Evolutionary conservation across 2,888 invertebrate genomes (phyloP).

Genomic region (Dynastes hyllus): DNA sequence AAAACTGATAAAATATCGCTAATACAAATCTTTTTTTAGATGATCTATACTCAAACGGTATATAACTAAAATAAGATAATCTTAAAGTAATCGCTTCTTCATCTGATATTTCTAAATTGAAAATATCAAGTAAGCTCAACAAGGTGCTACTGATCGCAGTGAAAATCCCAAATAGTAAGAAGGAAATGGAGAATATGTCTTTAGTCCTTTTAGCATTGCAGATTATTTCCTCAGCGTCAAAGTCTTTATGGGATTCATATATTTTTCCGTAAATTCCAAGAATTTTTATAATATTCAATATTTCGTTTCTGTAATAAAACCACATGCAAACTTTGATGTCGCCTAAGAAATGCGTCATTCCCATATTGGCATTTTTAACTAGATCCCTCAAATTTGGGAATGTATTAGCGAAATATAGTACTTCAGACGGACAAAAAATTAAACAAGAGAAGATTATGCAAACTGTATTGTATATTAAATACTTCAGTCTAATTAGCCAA

Average conservation of each 20-base stretch:
- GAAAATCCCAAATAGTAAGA: slow-evolving; percentile 52
- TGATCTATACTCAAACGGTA: slow-evolving; percentile 56
- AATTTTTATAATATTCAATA: slow-evolving; percentile 54
- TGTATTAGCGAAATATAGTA: slow-evolving; percentile 51
- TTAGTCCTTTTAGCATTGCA: slow-evolving; percentile 55
- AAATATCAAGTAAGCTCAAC: slow-evolving; percentile 22
- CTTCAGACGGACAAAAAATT: slow-evolving; percentile 57
- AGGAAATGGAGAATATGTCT: slow-evolving; percentile 51
- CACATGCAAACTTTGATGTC: slow-evolving; percentile 56
- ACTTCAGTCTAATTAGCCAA: slow-evolving; percentile 10
- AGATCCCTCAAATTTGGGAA: slow-evolving; percentile 53
- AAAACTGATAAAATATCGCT: slow-evolving; percentile 58
- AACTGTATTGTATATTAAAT: slow-evolving; percentile 37
- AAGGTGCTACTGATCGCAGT: slow-evolving; percentile 54
- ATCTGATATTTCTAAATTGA: slow-evolving; percentile 12
- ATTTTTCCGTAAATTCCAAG: slow-evolving; percentile 46
- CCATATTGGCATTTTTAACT: slow-evolving; percentile 58
- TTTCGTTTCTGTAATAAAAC: slow-evolving; percentile 54
- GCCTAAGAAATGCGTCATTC: slow-evolving; percentile 56
- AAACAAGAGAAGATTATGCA: slow-evolving; percentile 51
- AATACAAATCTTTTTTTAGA: slow-evolving; percentile 52
- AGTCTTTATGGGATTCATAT: slow-evolving; percentile 53
- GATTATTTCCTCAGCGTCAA: slow-evolving; percentile 53
- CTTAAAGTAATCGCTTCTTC: slow-evolving; percentile 25
- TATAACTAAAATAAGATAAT: slow-evolving; percentile 57